Evolutionary conservation across 2,797 vertebrate genomes (phyloP).

Genomic region (Rhodeus uyekii): DNA sequence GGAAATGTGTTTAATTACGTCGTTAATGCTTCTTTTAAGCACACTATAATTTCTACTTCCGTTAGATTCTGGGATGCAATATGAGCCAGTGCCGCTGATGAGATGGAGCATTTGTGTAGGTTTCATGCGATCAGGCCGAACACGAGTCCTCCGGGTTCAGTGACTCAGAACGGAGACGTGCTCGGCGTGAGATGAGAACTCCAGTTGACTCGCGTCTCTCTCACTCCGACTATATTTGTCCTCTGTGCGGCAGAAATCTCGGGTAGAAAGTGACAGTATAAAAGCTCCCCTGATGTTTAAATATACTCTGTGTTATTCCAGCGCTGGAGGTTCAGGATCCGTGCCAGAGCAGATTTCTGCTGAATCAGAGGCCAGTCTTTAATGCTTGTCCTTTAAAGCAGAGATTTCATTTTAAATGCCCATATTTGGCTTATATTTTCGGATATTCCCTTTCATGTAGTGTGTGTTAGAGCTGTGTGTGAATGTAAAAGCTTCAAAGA

Average conservation of each 20-base stretch:
- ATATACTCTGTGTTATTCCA: not conserved
- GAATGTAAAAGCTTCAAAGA: not conserved
- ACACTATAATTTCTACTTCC: not conserved
- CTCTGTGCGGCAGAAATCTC: not conserved
- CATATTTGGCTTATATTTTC: not conserved
- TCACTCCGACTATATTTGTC: not conserved
- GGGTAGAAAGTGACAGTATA: too few relatives aligned
- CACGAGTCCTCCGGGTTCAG: not conserved
- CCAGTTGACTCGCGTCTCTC: not conserved
- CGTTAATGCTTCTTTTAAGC: not conserved
- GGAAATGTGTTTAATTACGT: not conserved
- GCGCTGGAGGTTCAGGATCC: not conserved
- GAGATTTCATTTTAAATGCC: not conserved
- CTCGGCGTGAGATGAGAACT: not conserved
- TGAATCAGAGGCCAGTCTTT: not conserved
- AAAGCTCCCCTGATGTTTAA: constrained; percentile 3
- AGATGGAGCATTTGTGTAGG: not conserved
- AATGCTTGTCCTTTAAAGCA: not conserved
- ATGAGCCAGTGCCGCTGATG: not conserved
- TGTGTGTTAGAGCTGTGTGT: not conserved
- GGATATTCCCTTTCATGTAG: not conserved
- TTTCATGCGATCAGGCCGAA: not conserved
- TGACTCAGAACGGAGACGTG: not conserved
- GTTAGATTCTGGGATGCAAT: not conserved
- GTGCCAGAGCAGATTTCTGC: not conserved